Conservation (phyloP, 2,888 invertebrate genomes). For the Agonum fuliginosum region DNA sequence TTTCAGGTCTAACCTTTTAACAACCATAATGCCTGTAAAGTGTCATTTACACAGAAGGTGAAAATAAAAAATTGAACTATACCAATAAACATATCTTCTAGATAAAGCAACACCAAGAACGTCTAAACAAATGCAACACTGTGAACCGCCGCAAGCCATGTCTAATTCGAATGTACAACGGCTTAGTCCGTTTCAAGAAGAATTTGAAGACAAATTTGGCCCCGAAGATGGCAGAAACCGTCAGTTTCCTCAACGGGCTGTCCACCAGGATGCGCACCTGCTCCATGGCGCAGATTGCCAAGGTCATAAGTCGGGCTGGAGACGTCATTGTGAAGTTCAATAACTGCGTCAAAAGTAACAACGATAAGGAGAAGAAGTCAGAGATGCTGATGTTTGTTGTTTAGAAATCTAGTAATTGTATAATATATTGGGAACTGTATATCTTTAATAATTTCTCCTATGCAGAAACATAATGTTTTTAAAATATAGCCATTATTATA, state of each 20-base stretch:
- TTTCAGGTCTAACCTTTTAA: no score
- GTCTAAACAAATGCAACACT: slow-evolving; percentile 19
- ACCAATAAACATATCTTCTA: not conserved
- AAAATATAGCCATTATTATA: no score
- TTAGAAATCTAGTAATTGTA: not conserved
- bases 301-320: slow-evolving; percentile 1
- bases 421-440: not conserved
- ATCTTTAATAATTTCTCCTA: not conserved
- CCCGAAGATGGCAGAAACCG: slow-evolving; percentile 8
- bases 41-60: not conserved
- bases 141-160: not conserved
- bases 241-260: not conserved
- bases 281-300: not conserved
- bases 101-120: slow-evolving; percentile 11
- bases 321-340: slow-evolving; percentile 28
- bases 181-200: not conserved
- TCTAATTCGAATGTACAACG: not conserved
- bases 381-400: slow-evolving; percentile 15
- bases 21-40: no score
- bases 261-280: not conserved
- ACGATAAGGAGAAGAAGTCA: not conserved
- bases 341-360: not conserved
- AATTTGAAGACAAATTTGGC: not conserved
- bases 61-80: not conserved
- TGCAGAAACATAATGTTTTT: no score